Conservation (phyloP, 2,113 vertebrate species). For the Siphamia tubifer region DNA sequence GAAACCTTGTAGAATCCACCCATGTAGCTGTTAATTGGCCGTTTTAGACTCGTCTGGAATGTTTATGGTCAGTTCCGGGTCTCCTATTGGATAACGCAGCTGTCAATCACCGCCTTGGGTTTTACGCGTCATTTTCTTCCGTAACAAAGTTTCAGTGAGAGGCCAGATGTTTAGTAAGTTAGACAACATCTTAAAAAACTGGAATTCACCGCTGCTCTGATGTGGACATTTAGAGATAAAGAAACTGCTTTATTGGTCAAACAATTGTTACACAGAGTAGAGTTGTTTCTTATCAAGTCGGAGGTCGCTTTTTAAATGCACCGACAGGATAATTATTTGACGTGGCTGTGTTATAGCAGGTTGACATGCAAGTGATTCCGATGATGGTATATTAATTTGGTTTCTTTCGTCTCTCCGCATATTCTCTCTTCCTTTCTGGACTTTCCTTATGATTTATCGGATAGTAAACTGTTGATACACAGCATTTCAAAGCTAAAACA, state of each 20-base stretch:
- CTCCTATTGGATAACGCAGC: constrained; percentile 60
- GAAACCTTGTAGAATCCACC: constrained; percentile 37
- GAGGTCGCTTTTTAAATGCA: constrained; percentile 16
- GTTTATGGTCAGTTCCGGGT: constrained; percentile 48
- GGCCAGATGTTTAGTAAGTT: constrained; percentile 64
- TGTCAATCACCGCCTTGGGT: constrained; percentile 52
- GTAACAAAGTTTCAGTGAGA: constrained; percentile 77
- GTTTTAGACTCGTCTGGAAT: constrained; percentile 36
- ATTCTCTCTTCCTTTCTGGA: not conserved
- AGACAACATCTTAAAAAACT: constrained; percentile 5
- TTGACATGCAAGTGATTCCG: no score
- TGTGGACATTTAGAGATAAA: not conserved
- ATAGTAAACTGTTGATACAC: not conserved
- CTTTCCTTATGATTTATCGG: not conserved
- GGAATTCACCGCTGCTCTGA: not conserved
- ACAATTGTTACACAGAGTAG: no score
- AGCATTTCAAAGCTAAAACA: not conserved
- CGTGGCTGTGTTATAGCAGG: constrained; percentile 55
- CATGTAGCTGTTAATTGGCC: constrained; percentile 65
- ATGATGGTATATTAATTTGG: no score
- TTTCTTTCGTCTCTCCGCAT: no score
- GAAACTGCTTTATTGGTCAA: rapidly evolving
- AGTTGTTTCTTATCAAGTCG: not conserved
- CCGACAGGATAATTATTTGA: constrained; percentile 32
- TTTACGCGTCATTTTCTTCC: constrained; percentile 66